A percentile compares a stretch with the other conserved stretches of the same genome.
Conservation (phyloP, 2,113 vertebrate genomes). For the Leptosomus discolor region DNA sequence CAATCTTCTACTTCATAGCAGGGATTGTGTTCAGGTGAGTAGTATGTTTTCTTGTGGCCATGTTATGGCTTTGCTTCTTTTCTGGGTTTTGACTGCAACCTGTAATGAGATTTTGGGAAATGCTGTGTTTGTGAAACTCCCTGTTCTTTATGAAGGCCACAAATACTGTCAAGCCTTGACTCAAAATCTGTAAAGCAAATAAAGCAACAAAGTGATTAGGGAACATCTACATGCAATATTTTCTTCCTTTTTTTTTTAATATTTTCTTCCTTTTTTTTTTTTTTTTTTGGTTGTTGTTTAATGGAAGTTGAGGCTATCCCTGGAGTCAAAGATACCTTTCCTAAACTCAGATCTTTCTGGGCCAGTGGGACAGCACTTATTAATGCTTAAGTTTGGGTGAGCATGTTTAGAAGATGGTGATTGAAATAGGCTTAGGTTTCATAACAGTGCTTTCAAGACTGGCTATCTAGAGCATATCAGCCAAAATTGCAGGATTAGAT, state of each 20-base stretch:
- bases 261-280: neutral
- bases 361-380: neutral
- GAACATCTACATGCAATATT: neutral
- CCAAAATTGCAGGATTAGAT: neutral
- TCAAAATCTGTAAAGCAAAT: neutral
- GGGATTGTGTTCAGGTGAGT: constrained; percentile 88
- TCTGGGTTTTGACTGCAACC: neutral
- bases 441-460: neutral
- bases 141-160: neutral
- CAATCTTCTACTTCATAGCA: constrained; percentile 86
- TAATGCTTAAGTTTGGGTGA: neutral
- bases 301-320: neutral
- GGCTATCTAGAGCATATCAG: neutral
- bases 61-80: neutral
- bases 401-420: neutral
- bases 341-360: neutral
- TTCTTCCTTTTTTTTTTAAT: neutral
- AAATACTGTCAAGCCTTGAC: neutral
- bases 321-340: neutral
- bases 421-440: neutral
- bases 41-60: fast-evolving
- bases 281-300: no score
- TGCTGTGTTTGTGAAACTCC: fast-evolving
- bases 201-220: neutral
- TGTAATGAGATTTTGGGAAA: neutral